These are phyloP conservation scores for Xylota sylvarum DNA, from an alignment of 2,888 invertebrate species.

Conservation along the genomic window DNA sequence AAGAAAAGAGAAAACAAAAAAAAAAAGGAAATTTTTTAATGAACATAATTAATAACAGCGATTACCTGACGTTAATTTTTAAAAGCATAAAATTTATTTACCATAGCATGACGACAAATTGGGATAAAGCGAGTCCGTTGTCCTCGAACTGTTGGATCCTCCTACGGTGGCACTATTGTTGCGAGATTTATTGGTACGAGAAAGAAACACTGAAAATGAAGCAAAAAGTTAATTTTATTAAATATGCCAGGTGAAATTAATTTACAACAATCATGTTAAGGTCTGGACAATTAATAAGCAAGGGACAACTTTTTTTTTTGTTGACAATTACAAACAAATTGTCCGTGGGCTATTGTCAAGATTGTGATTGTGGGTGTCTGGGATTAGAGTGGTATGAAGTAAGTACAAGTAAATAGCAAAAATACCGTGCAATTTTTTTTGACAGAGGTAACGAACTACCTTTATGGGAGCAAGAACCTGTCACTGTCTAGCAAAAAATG, in stretches of 20 bases:
- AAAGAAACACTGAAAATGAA: slow-evolving; percentile 78
- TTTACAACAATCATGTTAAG: slow-evolving; percentile 55
- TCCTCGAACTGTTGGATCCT: slow-evolving; percentile 61
- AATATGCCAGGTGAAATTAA: slow-evolving; percentile 67
- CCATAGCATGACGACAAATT: slow-evolving; percentile 76
- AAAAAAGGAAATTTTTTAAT: slow-evolving; percentile 47
- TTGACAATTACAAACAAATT: slow-evolving; percentile 22
- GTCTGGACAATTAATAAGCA: slow-evolving; percentile 51
- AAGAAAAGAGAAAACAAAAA: slow-evolving; percentile 19
- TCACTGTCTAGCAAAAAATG: too few relatives aligned
- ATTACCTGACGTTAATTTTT: slow-evolving; percentile 71
- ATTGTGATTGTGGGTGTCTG: neutral
- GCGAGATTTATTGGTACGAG: slow-evolving; percentile 73
- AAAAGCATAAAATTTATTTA: slow-evolving; percentile 75
- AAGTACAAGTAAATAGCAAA: too few relatives aligned
- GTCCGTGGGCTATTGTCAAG: slow-evolving; percentile 40
- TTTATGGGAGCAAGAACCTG: too few relatives aligned
- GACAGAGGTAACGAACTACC: too few relatives aligned
- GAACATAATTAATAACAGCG: slow-evolving; percentile 66
- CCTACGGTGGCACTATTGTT: slow-evolving; percentile 56
- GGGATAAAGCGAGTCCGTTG: slow-evolving; percentile 73
- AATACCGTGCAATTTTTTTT: too few relatives aligned
- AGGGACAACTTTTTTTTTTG: slow-evolving; percentile 14
- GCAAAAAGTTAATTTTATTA: slow-evolving; percentile 62
- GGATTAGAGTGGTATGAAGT: neutral